Conservation (phyloP, 1,140 invertebrate genomes). For the Pararge aegeria region DNA sequence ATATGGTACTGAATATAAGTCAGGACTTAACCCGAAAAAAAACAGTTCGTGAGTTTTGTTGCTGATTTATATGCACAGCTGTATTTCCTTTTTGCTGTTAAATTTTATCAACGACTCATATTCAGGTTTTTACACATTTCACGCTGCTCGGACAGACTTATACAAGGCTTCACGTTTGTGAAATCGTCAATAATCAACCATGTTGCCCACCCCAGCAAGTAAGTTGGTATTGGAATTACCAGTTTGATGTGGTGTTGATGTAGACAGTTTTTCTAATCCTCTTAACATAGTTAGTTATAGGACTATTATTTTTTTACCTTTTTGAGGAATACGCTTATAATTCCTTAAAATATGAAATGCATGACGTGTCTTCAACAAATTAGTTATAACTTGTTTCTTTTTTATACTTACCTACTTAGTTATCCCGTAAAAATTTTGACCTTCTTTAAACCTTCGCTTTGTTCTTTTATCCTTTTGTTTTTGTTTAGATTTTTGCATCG, state of each 20-base stretch:
- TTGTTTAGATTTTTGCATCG: neutral
- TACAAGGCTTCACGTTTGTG: slow-evolving; percentile 93
- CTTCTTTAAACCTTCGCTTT: neutral
- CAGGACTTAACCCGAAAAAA: neutral
- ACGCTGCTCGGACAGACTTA: slow-evolving; percentile 87
- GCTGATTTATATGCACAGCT: neutral
- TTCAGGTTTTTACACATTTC: slow-evolving; percentile 59
- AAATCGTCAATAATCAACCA: slow-evolving; percentile 88
- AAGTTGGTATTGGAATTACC: slow-evolving; percentile 76
- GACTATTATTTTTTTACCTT: too few relatives aligned
- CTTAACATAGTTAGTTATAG: too few relatives aligned
- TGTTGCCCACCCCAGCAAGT: slow-evolving; percentile 89
- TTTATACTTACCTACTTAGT: neutral
- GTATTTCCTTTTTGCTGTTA: neutral
- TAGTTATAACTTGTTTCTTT: neutral
- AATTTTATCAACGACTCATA: slow-evolving; percentile 18
- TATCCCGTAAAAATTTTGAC: neutral
- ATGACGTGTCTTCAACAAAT: neutral
- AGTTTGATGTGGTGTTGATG: slow-evolving; percentile 11
- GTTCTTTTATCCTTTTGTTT: neutral
- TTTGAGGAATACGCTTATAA: neutral
- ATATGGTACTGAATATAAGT: too few relatives aligned
- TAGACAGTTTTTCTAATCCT: neutral
- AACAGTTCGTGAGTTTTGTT: neutral
- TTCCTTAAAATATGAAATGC: neutral